These are phyloP conservation scores for Linnaemya vulpina DNA, from an alignment of 2,888 invertebrate genomes.

Conservation along the genomic window DNA sequence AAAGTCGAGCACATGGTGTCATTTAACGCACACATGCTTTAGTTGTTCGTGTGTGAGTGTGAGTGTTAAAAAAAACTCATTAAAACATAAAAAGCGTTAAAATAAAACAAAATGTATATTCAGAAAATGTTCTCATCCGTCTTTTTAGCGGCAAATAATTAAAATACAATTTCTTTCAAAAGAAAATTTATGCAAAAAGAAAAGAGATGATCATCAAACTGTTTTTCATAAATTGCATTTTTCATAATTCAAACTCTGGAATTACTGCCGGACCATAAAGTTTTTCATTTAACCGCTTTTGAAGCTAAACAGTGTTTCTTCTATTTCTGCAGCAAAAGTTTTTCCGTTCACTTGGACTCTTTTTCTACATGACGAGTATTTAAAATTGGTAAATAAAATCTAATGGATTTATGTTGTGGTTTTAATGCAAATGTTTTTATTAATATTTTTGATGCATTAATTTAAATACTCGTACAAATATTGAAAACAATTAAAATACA, in stretches of 20 bases:
- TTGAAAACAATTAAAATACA: conserved; percentile 56
- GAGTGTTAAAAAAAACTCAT: conserved; percentile 31
- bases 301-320: neutral
- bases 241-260: neutral
- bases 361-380: neutral
- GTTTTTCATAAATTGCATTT: conserved; percentile 1
- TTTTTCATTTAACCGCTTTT: neutral
- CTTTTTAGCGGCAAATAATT: conserved; percentile 39
- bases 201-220: neutral
- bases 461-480: conserved; percentile 39
- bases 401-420: conserved; percentile 59
- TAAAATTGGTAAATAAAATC: conserved; percentile 49
- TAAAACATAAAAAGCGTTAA: conserved; percentile 5
- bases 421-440: conserved; percentile 36
- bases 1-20: conserved; percentile 68
- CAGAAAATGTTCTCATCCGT: conserved; percentile 43
- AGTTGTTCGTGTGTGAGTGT: neutral
- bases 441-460: conserved; percentile 36
- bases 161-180: conserved; percentile 17
- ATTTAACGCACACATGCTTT: conserved; percentile 44
- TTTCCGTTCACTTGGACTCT: neutral
- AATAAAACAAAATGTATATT: conserved; percentile 38
- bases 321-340: neutral
- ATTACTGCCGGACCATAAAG: neutral
- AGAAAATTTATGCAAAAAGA: neutral